Evolutionary conservation across 2,888 invertebrate species (phyloP).

Genomic region (Hirtodrosophila cameraria): DNA sequence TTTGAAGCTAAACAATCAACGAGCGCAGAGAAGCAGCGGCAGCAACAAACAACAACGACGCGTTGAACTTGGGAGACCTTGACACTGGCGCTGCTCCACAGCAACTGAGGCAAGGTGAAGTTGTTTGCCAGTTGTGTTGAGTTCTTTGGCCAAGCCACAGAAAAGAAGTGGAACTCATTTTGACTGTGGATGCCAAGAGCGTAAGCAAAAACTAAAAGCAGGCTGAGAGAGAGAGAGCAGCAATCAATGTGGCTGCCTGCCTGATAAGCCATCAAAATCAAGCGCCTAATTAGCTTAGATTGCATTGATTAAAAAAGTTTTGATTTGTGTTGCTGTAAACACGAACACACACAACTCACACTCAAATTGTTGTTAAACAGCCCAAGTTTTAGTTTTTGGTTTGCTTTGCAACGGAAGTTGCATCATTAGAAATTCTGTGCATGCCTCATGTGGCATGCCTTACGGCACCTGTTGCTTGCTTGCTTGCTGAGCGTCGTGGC

Average conservation of each 20-base stretch:
- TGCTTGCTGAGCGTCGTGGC: slow-evolving; percentile 19
- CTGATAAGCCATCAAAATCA: slow-evolving; percentile 56
- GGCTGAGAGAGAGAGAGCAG: slow-evolving; percentile 7
- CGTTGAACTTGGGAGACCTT: slow-evolving; percentile 84
- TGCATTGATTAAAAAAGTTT: slow-evolving; percentile 35
- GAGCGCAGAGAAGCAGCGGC: slow-evolving; percentile 6
- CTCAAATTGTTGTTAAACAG: neutral
- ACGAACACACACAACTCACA: slow-evolving; percentile 11
- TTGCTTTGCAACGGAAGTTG: slow-evolving; percentile 61
- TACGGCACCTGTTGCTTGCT: slow-evolving; percentile 9
- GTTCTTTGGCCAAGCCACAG: slow-evolving; percentile 71
- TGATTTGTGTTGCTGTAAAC: slow-evolving; percentile 19
- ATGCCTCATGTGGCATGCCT: slow-evolving; percentile 41
- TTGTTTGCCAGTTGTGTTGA: slow-evolving; percentile 70
- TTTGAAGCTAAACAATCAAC: slow-evolving; percentile 27
- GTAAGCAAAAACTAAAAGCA: slow-evolving; percentile 13
- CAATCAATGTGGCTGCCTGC: slow-evolving; percentile 5
- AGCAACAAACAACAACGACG: slow-evolving; percentile 49
- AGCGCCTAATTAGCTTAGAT: slow-evolving; percentile 46
- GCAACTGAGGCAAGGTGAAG: slow-evolving; percentile 78
- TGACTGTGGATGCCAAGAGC: slow-evolving; percentile 63
- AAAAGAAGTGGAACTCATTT: slow-evolving; percentile 62
- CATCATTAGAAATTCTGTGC: slow-evolving; percentile 69
- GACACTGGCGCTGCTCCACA: slow-evolving; percentile 84
- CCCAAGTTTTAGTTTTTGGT: slow-evolving; percentile 5